These are phyloP conservation scores for Mus spicilegus DNA, from an alignment of 2,113 vertebrate species.

Conservation along the genomic window DNA sequence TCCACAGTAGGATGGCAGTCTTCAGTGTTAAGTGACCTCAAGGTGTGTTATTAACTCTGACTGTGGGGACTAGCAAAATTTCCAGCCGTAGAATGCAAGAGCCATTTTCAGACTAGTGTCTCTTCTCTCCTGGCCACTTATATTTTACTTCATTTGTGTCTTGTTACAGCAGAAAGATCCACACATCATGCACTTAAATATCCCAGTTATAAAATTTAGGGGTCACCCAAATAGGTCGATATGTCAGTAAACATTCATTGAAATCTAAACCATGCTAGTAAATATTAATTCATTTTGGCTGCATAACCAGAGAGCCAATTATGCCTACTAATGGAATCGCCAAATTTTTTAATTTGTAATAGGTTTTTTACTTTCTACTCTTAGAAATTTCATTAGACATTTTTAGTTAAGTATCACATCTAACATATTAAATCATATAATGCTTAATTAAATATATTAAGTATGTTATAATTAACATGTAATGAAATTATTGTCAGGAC, in stretches of 20 bases:
- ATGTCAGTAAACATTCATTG: background rate
- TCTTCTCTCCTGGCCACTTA: background rate
- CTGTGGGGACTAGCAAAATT: background rate
- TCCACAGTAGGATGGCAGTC: background rate
- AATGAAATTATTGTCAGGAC: background rate
- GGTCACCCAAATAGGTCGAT: background rate
- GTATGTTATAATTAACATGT: background rate
- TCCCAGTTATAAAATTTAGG: background rate
- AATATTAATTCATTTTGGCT: background rate
- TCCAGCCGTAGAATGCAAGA: background rate
- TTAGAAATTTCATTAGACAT: background rate
- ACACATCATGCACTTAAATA: background rate
- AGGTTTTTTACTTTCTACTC: background rate
- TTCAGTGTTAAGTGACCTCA: background rate
- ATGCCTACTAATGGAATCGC: background rate
- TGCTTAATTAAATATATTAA: background rate
- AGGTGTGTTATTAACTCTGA: background rate
- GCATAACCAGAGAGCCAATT: background rate
- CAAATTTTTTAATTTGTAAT: background rate
- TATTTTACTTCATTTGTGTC: slow-evolving; percentile 7
- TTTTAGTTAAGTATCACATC: background rate
- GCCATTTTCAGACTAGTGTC: background rate
- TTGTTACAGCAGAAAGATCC: slow-evolving; percentile 31
- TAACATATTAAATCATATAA: background rate
- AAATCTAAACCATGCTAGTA: background rate